Percentiles rank a stretch among this genome's conserved stretches.
These are phyloP conservation scores for Bolborhynchus lineola DNA, from an alignment of 2,113 vertebrate genomes.

Conservation along the genomic window DNA sequence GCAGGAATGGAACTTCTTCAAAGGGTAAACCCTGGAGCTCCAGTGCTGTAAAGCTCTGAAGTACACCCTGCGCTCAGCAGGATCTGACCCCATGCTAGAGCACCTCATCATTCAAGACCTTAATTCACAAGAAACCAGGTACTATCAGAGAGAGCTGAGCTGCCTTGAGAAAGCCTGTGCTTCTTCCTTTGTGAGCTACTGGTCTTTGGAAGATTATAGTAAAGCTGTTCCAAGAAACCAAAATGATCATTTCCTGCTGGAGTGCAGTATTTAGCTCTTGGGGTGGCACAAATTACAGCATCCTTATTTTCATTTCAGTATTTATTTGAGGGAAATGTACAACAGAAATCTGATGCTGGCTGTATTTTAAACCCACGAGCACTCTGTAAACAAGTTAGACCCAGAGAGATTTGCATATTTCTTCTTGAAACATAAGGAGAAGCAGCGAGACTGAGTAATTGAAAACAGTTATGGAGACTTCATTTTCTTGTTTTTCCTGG, in stretches of 20 bases:
- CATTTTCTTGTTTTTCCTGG: slow-evolving; percentile 4
- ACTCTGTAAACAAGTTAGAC: slow-evolving; percentile 6
- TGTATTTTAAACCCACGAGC: not conserved
- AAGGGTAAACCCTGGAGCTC: not conserved
- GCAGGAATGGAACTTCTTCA: not conserved
- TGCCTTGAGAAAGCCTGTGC: not conserved
- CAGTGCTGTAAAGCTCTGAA: not conserved
- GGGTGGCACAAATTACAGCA: slow-evolving; percentile 43
- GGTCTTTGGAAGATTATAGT: not conserved
- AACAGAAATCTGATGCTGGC: slow-evolving; percentile 14
- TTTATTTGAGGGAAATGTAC: slow-evolving; percentile 24
- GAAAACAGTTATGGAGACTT: slow-evolving; percentile 8
- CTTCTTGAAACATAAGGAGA: slow-evolving; percentile 21
- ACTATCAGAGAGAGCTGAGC: not conserved
- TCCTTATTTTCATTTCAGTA: slow-evolving; percentile 44
- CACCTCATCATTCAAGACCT: not conserved
- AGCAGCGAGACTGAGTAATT: not conserved
- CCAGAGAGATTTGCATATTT: not conserved
- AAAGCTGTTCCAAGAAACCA: slow-evolving; percentile 13
- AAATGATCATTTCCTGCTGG: slow-evolving; percentile 42
- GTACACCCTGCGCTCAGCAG: not conserved
- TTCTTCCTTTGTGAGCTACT: not conserved
- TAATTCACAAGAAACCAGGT: not conserved
- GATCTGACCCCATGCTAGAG: not conserved
- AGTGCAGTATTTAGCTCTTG: not conserved